Evolutionary conservation across 2,888 invertebrate species (phyloP).

Genomic region (Eristalis arbustorum): DNA sequence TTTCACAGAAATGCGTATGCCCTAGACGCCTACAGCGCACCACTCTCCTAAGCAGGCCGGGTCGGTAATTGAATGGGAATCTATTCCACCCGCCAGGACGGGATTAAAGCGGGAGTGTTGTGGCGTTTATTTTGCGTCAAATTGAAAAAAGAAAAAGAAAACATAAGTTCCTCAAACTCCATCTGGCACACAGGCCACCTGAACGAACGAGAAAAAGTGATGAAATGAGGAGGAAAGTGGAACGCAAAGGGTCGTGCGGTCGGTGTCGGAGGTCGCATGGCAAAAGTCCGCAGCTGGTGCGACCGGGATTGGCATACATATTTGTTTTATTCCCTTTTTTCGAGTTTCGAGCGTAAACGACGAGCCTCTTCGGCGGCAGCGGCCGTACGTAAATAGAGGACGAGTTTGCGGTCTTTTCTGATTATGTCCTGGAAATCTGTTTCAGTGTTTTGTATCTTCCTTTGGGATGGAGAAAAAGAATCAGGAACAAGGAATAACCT

Average conservation of each 20-base stretch:
- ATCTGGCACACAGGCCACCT: slow-evolving; percentile 2
- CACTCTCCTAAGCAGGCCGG: neutral
- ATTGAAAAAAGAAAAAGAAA: slow-evolving; percentile 8
- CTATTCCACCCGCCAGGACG: neutral
- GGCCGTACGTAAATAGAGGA: slow-evolving; percentile 55
- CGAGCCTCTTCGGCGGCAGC: slow-evolving; percentile 33
- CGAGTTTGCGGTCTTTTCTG: slow-evolving; percentile 60
- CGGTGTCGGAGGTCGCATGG: slow-evolving; percentile 2
- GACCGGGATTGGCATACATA: slow-evolving; percentile 48
- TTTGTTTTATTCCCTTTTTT: slow-evolving; percentile 22
- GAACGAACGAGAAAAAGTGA: slow-evolving; percentile 9
- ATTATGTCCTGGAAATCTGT: slow-evolving; percentile 59
- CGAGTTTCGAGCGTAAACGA: slow-evolving; percentile 41
- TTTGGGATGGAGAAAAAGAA: neutral
- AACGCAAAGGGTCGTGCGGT: slow-evolving; percentile 57
- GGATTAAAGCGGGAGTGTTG: neutral
- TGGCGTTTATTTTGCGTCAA: neutral
- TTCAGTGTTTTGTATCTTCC: slow-evolving; percentile 28
- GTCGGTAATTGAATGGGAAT: neutral
- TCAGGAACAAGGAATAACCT: slow-evolving; percentile 50
- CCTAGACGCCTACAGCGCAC: neutral
- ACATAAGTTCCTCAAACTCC: neutral
- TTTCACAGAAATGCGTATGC: neutral
- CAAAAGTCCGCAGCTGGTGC: slow-evolving; percentile 39
- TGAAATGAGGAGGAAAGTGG: slow-evolving; percentile 16